Evolutionary conservation across 1,140 invertebrate genomes (phyloP), one percentile per base, ranked within the genome.

Genomic region (Nebria ingens): DNA sequence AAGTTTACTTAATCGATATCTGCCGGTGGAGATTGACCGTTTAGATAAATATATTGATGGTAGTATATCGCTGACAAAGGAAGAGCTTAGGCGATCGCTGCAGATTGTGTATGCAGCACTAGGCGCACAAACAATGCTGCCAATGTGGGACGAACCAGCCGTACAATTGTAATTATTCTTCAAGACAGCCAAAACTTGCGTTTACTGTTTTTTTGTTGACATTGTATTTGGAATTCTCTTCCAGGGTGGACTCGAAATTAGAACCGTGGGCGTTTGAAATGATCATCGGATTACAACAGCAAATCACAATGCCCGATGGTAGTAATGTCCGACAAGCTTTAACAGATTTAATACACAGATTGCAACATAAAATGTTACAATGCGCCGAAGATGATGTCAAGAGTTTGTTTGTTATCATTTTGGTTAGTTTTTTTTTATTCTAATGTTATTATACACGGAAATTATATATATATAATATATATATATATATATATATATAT

Each of bases 331-430:
- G 84, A 55, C 68, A 73, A 57, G 67, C 69, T 29, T 63, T 89
- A 1, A 72, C 73, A 1, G 67, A 78, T 45, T 63, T 74, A 2
- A 73, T 85, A 56, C 69, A 73, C 15, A 62, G 67, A 53, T 63
- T 87, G 2, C 78, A 85, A 59, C 68, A 72, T 38, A 73, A 76
- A 58, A 73, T 89, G 58, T 65, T 84, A n/a, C 68, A 74, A 29
- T 71, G 74, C 45, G 71, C 73, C 54, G 83, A 86, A 67, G 87
- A 90, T 66, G 85, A 92, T 66, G 89, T 84, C 0, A 86, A 86
- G 62, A 82, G 84, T 56, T 73, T 89, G 20, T 74, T 76, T 56
- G 68, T 70, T 56, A 66, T 91, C 19, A 76, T 85, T 51, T 58
- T 62, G 56, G 67, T 71, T 61, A 59, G 59, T 68, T 56, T 55